These are phyloP conservation scores for Myiozetetes cayanensis DNA, from an alignment of 2,113 vertebrate species.

Conservation along the genomic window DNA sequence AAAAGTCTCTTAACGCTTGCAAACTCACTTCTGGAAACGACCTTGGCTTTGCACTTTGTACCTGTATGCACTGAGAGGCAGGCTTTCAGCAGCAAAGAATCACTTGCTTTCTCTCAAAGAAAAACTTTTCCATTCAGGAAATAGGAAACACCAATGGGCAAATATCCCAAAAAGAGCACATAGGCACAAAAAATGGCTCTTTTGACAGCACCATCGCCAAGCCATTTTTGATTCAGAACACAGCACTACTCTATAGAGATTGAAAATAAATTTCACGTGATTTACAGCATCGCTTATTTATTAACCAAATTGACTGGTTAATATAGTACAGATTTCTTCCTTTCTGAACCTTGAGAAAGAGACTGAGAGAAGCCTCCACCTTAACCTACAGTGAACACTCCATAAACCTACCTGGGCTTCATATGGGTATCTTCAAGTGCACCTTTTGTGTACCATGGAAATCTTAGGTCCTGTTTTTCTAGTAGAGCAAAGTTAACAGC, in stretches of 20 bases:
- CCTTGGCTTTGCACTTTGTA: neutral
- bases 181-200: neutral
- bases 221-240: neutral
- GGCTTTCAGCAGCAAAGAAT: neutral
- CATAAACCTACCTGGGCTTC: neutral
- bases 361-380: neutral
- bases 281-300: neutral
- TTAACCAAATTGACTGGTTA: neutral
- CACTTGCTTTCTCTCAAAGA: neutral
- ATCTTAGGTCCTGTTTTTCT: neutral
- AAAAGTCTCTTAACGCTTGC: neutral
- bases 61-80: neutral
- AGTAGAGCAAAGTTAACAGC: neutral
- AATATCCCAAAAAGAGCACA: neutral
- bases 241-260: neutral
- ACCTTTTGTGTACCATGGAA: fast-evolving
- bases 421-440: neutral
- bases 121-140: neutral
- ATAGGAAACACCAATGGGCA: neutral
- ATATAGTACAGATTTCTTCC: neutral
- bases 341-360: neutral
- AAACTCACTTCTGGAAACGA: neutral
- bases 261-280: neutral
- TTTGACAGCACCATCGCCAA: neutral
- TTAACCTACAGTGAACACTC: neutral